These are phyloP conservation scores for Mesoligia furuncula DNA, from an alignment of 2,888 invertebrate species.

Conservation along the genomic window DNA sequence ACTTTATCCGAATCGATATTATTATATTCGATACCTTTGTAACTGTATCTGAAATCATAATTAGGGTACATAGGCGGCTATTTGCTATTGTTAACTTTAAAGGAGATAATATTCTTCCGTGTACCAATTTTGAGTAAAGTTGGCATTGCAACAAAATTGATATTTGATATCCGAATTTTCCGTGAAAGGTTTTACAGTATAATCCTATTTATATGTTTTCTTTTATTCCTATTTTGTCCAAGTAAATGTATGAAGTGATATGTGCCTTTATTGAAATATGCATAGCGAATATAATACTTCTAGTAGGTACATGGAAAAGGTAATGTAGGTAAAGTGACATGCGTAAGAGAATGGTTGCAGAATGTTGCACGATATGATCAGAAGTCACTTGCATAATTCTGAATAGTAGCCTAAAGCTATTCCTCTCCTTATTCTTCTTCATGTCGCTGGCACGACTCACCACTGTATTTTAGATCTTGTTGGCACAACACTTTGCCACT, in stretches of 20 bases:
- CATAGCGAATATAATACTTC: not conserved
- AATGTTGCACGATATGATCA: not conserved
- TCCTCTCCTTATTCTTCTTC: not conserved
- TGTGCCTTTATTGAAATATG: not conserved
- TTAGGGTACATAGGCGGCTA: conserved; percentile 18
- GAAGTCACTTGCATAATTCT: not conserved
- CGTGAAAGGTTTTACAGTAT: not conserved
- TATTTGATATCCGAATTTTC: conserved; percentile 20
- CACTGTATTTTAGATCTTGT: not conserved
- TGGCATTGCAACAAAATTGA: conserved; percentile 33
- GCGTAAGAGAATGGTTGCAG: not conserved
- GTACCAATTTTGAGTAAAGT: conserved; percentile 8
- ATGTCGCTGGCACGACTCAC: not conserved
- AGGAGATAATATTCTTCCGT: conserved; percentile 24
- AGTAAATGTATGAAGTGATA: not conserved
- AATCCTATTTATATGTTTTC: conserved; percentile 11
- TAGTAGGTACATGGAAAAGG: no score
- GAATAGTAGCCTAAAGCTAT: not conserved
- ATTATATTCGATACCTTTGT: conserved; percentile 46
- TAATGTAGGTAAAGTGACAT: not conserved
- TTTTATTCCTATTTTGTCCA: not conserved
- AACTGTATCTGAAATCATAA: conserved; percentile 34
- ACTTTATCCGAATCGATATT: conserved; percentile 37
- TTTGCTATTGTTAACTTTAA: conserved; percentile 43
- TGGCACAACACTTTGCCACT: not conserved